These are phyloP conservation scores for Eupithecia pulchellata DNA, from an alignment of 2,888 invertebrate species.

Conservation along the genomic window DNA sequence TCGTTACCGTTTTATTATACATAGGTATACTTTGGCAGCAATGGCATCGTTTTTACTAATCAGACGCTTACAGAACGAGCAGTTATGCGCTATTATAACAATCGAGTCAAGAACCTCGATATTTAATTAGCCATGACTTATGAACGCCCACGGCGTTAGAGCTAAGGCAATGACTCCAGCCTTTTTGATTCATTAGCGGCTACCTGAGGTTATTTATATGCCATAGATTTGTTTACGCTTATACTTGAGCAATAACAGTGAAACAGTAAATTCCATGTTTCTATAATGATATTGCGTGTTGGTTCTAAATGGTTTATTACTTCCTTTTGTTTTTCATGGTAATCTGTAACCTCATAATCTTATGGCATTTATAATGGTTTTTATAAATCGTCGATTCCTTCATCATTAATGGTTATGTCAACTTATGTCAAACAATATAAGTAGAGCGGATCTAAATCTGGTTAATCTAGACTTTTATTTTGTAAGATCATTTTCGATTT, in stretches of 20 bases:
- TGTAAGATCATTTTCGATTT: neutral
- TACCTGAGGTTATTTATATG: slow-evolving; percentile 49
- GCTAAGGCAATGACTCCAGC: slow-evolving; percentile 72
- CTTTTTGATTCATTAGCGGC: slow-evolving; percentile 73
- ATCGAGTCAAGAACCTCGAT: slow-evolving; percentile 75
- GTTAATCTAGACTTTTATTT: slow-evolving; percentile 5
- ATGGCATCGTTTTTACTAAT: slow-evolving; percentile 42
- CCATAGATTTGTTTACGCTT: slow-evolving; percentile 36
- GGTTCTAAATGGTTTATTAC: slow-evolving; percentile 2
- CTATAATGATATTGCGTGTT: slow-evolving; percentile 35
- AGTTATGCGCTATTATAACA: slow-evolving; percentile 52
- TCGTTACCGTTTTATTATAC: slow-evolving; percentile 10
- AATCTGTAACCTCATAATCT: neutral
- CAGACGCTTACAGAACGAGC: slow-evolving; percentile 52
- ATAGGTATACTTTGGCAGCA: slow-evolving; percentile 35
- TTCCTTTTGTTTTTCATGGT: slow-evolving; percentile 6
- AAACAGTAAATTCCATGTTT: slow-evolving; percentile 39
- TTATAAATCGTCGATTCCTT: neutral
- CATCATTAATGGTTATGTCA: neutral
- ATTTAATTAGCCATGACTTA: slow-evolving; percentile 80
- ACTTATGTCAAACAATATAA: neutral
- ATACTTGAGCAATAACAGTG: slow-evolving; percentile 25
- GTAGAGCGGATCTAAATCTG: neutral
- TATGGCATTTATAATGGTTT: neutral
- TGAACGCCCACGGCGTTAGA: slow-evolving; percentile 67